Base-by-base conservation (phyloP, 2,797 vertebrate species). In the Sphenopsis melanotis region DNA sequence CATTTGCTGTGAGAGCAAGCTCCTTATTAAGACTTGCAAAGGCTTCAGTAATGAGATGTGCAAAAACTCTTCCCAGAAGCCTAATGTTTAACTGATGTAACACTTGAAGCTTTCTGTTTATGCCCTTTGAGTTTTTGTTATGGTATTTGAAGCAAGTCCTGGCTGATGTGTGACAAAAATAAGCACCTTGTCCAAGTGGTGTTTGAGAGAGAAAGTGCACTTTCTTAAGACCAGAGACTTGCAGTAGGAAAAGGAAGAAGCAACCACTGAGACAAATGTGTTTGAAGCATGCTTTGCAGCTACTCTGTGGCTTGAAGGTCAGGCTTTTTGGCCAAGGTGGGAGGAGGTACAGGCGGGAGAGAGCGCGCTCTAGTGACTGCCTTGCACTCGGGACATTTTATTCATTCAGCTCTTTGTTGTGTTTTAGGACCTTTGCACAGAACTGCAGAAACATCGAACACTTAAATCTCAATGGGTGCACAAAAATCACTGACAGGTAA, bases 401-500 rank as follows among this genome's bases (percentile, higher is more conserved):
- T 10, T 71, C 44, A 79, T 75, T 78, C 83, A 37, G 44, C 26
- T 86, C 42, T 61, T 77, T 75, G 37, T 94, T 94, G 56, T 75
- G 27, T 92, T 97, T 63, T 95, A 99, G 99, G 97, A 99, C 99
- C 19, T 99, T 99, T 97, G 98, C 99, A 74, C 99, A 99, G 98
- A 99, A 99, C 98, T 99, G 99, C 97, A 98, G 99, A 83, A 99
- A 99, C 97, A 99, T 99, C 10, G 99, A 99, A 94, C 98, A 99
- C 89, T 97, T 99, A 96, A 99, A 99, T 97, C 98, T 99, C 89
- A 99, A 99, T 27, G 99, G 99, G 89, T 99, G 99, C 98, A 99
- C 99, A 94, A 99, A 99, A 98, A 99, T 99, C 97, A 99, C 99
- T 27, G 99, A 99, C 98, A 98, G 97, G 98, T 98, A 97, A 95